Conservation (phyloP, 1,140 invertebrate species). For the Mylabris phalerata region DNA sequence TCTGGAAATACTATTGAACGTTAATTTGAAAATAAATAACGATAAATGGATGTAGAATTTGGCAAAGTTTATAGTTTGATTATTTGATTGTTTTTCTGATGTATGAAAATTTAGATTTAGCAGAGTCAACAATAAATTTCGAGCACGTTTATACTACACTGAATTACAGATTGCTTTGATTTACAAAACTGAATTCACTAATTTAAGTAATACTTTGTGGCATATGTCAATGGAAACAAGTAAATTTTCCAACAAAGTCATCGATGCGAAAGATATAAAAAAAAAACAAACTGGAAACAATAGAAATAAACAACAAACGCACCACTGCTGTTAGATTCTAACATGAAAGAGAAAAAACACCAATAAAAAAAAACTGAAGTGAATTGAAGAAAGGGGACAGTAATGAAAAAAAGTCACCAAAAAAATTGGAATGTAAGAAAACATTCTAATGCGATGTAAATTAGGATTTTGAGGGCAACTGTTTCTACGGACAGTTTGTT, state of each 20-base stretch:
- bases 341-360: too few relatives aligned
- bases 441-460: conserved; percentile 21
- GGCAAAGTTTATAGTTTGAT: too few relatives aligned
- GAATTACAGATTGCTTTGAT: conserved; percentile 10
- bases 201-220: conserved; percentile 19
- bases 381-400: neutral
- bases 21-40: too few relatives aligned
- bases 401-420: conserved; percentile 10
- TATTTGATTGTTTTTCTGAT: too few relatives aligned
- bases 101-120: too few relatives aligned
- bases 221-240: conserved; percentile 19
- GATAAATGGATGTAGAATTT: too few relatives aligned
- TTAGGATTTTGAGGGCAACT: conserved; percentile 13
- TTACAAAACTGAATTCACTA: conserved; percentile 12
- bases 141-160: too few relatives aligned
- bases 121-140: too few relatives aligned
- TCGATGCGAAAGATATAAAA: conserved; percentile 18
- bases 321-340: neutral
- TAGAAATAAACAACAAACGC: conserved; percentile 21
- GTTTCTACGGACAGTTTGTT: conserved; percentile 13
- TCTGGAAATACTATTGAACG: too few relatives aligned
- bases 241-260: conserved; percentile 7
- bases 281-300: conserved; percentile 15
- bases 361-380: too few relatives aligned
- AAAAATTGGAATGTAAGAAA: conserved; percentile 19